Conservation (phyloP, 2,888 invertebrate species). For the Diachrysia chrysitis region DNA sequence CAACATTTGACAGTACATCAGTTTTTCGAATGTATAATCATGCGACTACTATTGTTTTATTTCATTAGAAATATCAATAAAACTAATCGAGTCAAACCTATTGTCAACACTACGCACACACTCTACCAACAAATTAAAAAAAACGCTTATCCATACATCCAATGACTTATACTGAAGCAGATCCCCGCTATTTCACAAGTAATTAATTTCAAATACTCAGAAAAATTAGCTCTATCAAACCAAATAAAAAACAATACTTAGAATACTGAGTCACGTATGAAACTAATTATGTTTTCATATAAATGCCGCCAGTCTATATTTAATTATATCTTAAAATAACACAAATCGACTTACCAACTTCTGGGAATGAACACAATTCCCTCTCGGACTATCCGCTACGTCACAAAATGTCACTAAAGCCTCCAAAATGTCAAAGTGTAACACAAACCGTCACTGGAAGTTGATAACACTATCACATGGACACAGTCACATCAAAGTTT, state of each 20-base stretch:
- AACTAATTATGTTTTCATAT: constrained; percentile 86
- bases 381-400: constrained; percentile 68
- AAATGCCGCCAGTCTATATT: constrained; percentile 82
- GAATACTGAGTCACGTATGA: constrained; percentile 78
- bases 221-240: constrained; percentile 52
- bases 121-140: not conserved
- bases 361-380: constrained; percentile 75
- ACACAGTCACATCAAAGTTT: constrained; percentile 68
- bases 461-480: constrained; percentile 71
- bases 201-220: constrained; percentile 27
- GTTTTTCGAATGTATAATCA: no score
- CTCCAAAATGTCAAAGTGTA: constrained; percentile 47
- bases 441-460: constrained; percentile 64
- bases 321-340: constrained; percentile 87
- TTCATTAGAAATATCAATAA: not conserved
- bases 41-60: no score
- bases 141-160: not conserved
- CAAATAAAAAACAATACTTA: constrained; percentile 69
- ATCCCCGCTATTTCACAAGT: constrained; percentile 11
- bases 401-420: constrained; percentile 51
- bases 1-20: no score
- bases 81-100: not conserved
- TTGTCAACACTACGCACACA: not conserved
- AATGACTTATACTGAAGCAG: not conserved
- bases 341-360: constrained; percentile 83